Conservation (phyloP, 2,113 vertebrate species). For the Anarhynchus alexandrinus region DNA sequence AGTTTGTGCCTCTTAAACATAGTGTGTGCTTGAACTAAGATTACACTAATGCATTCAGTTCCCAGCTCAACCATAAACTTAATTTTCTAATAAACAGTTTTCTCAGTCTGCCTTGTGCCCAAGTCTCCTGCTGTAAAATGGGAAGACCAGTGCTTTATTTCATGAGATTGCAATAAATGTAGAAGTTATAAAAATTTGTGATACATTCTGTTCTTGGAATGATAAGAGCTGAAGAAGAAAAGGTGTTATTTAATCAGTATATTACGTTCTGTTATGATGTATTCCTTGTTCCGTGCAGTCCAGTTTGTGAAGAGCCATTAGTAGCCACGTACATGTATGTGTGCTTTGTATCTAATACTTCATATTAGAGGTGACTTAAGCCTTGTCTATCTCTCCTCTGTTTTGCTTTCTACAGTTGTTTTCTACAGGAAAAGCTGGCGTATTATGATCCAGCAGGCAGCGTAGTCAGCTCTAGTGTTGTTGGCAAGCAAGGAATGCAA, state of each 20-base stretch:
- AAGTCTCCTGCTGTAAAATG: background rate
- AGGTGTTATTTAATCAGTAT: background rate
- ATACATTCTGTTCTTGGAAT: background rate
- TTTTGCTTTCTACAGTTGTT: background rate
- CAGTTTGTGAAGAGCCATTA: background rate
- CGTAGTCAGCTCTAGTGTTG: background rate
- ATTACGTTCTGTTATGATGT: background rate
- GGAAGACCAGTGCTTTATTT: background rate
- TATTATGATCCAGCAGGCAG: background rate
- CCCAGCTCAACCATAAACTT: background rate
- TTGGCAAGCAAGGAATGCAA: background rate
- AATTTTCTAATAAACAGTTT: background rate
- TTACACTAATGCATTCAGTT: rapidly evolving
- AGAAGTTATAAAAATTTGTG: background rate
- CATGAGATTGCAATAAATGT: background rate
- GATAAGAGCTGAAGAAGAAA: background rate
- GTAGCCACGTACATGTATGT: background rate
- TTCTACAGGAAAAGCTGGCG: background rate
- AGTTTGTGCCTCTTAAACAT: background rate
- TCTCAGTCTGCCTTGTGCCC: background rate
- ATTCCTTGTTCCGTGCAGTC: rapidly evolving
- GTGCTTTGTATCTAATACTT: background rate
- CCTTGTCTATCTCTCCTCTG: background rate
- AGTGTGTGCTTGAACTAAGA: background rate
- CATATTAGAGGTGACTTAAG: background rate